Percentiles rank a stretch among this genome's conserved stretches.
These are phyloP conservation scores for Podarcis siculus DNA, from an alignment of 2,797 vertebrate species.

Conservation along the genomic window DNA sequence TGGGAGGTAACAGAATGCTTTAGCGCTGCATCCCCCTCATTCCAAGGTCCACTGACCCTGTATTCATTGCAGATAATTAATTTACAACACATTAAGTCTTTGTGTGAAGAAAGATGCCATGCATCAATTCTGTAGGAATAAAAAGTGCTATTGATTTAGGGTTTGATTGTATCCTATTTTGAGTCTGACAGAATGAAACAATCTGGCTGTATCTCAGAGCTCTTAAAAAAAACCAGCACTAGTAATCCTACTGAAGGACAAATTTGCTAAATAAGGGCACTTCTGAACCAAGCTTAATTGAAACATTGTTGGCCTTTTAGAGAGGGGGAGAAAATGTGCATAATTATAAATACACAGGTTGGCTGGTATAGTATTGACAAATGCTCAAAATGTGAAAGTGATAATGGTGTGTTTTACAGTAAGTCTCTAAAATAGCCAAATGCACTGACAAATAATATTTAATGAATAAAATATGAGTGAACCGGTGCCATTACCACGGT, in stretches of 20 bases:
- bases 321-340: slow-evolving; percentile 50
- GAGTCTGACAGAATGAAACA: slow-evolving; percentile 59
- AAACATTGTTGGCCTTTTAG: slow-evolving; percentile 48
- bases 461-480: slow-evolving; percentile 82
- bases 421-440: slow-evolving; percentile 77
- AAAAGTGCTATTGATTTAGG: slow-evolving; percentile 86
- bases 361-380: slow-evolving; percentile 70
- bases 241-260: slow-evolving; percentile 66
- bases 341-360: slow-evolving; percentile 59
- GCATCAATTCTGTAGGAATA: slow-evolving; percentile 80
- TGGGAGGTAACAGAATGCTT: slow-evolving; percentile 76
- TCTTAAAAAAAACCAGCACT: background rate
- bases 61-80: slow-evolving; percentile 88
- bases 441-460: slow-evolving; percentile 75
- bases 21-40: slow-evolving; percentile 76
- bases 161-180: slow-evolving; percentile 68
- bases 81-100: slow-evolving; percentile 89
- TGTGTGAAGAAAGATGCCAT: slow-evolving; percentile 80
- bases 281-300: slow-evolving; percentile 59
- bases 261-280: slow-evolving; percentile 60
- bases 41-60: slow-evolving; percentile 86
- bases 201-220: slow-evolving; percentile 37
- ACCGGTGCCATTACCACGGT: slow-evolving; percentile 65
- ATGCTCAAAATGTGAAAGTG: slow-evolving; percentile 71
- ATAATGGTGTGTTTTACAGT: slow-evolving; percentile 80